Base-by-base conservation (phyloP, 2,113 vertebrate species). In the Pelecanus crispus region DNA sequence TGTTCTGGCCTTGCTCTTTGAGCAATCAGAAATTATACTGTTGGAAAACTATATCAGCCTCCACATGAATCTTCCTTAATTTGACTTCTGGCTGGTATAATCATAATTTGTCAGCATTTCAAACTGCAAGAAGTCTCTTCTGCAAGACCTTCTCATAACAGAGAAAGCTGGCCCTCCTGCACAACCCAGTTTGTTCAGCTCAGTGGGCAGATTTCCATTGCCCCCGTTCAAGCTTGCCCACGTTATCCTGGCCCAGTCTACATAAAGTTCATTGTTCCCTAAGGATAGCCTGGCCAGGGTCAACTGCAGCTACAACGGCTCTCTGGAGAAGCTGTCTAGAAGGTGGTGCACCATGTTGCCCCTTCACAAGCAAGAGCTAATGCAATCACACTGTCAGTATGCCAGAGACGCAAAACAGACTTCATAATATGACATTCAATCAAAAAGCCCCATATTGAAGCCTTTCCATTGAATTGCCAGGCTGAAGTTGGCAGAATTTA, bases 401-500 rank as follows among this genome's bases (percentile, higher is more conserved):
- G 29, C 29, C 45, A 80, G 50, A 67, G 53, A 26, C 11, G 34
- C n/a, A 87, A 68, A 72, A 22, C 45, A 67, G n/a, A 16, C 59
- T 83, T 73, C 29, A 40, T 38, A 84, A 83, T 31, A 55, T 1
- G 15, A 70, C 63, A 67, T 75, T 78, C 81, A 72, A 65, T 38
- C 86, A 59, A 49, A 79, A 36, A 70, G 61, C 19, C 42, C 50
- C 26, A 29, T 7, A 28, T 2, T 36, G 65, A 86, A 94, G 82
- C 36, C 70, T 65, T 67, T 45, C 73, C 2, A 2, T 22, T 85
- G 66, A 61, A 72, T 22, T 68, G 52, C 62, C 56, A 59, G 81
- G 80, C 38, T 84, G n/a, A 86, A 83, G 63, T 52, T 89, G 86
- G 90, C 17, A 71, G 68, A 91, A 92, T 94, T 67, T n/a, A 49